Percentiles rank a stretch among this genome's conserved stretches.
Evolutionary conservation across 2,113 vertebrate genomes (phyloP).

Genomic region (Syngnathus typhle): DNA sequence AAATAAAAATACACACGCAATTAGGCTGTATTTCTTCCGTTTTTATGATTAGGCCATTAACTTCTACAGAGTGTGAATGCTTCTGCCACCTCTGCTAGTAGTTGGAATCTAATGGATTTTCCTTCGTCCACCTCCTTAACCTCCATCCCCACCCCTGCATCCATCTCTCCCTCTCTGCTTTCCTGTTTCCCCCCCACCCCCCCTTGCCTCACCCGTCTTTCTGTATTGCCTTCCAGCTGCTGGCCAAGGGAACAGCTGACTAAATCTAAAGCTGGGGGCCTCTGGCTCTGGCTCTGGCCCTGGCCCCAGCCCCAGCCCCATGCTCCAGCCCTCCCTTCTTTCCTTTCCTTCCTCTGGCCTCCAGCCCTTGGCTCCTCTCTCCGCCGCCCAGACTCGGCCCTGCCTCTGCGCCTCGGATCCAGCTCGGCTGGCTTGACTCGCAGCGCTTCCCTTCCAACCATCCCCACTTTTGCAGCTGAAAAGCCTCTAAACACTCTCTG

Average conservation of each 20-base stretch:
- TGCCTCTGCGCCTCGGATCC: slow-evolving; percentile 52
- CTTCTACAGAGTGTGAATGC: not conserved
- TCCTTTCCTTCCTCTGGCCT: slow-evolving; percentile 53
- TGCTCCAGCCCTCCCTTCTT: slow-evolving; percentile 32
- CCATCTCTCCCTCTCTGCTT: slow-evolving; percentile 42
- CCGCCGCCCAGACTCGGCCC: slow-evolving; percentile 50
- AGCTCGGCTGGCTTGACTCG: slow-evolving; percentile 57
- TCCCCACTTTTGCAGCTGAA: slow-evolving; percentile 51
- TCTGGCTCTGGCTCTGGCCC: slow-evolving; percentile 39
- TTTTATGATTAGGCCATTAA: not conserved
- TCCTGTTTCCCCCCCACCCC: slow-evolving; percentile 37
- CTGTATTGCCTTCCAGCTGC: slow-evolving; percentile 56
- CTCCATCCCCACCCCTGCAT: slow-evolving; percentile 36
- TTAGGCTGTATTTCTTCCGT: too few relatives aligned
- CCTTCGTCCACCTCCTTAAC: slow-evolving; percentile 63
- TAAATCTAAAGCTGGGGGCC: slow-evolving; percentile 65
- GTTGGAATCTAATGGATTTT: slow-evolving; percentile 68
- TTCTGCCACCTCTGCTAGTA: slow-evolving; percentile 29
- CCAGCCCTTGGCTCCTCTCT: slow-evolving; percentile 60
- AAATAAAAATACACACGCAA: too few relatives aligned
- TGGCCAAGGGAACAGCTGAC: slow-evolving; percentile 71
- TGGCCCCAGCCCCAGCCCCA: slow-evolving; percentile 3
- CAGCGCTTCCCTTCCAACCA: slow-evolving; percentile 47
- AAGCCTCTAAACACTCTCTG: slow-evolving; percentile 42
- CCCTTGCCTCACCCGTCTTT: slow-evolving; percentile 27